Conservation (phyloP, 2,888 invertebrate genomes). For the Agrotis exclamationis region DNA sequence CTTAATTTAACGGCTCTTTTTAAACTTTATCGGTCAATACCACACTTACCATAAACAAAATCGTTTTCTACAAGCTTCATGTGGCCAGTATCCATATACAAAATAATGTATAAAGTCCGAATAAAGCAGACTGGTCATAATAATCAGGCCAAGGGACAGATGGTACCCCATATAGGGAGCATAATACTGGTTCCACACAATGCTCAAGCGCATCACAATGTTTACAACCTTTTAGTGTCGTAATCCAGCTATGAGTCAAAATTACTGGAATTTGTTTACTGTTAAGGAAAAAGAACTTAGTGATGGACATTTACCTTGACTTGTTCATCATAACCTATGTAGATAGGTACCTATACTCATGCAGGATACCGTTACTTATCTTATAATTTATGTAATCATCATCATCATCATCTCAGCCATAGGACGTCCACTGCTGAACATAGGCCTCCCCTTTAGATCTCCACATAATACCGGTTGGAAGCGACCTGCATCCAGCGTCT, state of each 20-base stretch:
- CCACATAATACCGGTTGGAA: no score
- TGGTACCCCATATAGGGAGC: conserved; percentile 63
- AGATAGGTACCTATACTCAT: background rate
- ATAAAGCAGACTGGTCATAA: conserved; percentile 15
- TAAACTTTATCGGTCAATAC: no score
- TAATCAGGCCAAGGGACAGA: conserved; percentile 66
- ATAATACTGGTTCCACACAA: conserved; percentile 58
- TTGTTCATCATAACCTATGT: background rate
- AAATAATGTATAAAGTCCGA: conserved; percentile 4
- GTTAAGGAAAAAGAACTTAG: conserved; percentile 49
- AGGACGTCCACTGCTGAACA: no score
- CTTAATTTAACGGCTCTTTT: no score
- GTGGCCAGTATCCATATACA: background rate
- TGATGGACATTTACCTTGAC: background rate
- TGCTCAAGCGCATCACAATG: conserved; percentile 52
- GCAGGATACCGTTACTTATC: background rate
- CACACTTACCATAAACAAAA: background rate
- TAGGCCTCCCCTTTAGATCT: no score
- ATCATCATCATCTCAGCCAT: no score
- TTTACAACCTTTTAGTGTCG: conserved; percentile 48
- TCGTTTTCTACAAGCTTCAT: background rate
- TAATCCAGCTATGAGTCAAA: conserved; percentile 51
- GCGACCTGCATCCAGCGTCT: no score
- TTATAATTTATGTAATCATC: no score
- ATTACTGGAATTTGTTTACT: conserved; percentile 40